These are phyloP conservation scores for Poecilia gillii DNA, from an alignment of 2,797 vertebrate genomes.

Conservation along the genomic window DNA sequence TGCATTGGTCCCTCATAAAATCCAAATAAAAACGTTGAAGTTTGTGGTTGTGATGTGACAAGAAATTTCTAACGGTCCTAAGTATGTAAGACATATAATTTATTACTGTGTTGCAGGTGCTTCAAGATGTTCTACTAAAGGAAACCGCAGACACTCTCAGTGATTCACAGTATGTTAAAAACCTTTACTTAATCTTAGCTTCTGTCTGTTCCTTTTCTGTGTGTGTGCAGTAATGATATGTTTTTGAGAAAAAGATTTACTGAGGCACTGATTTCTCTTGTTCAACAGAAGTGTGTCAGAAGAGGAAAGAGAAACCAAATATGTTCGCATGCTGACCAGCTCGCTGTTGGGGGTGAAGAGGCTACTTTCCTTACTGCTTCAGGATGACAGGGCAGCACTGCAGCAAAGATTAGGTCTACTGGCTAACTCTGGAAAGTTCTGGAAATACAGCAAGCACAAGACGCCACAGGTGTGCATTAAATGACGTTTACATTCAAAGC, in stretches of 20 bases:
- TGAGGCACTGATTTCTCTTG: slow-evolving; percentile 15
- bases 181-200: not conserved
- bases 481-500: not conserved
- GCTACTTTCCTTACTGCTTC: slow-evolving; percentile 85
- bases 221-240: not conserved
- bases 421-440: slow-evolving; percentile 89
- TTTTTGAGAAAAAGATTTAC: not conserved
- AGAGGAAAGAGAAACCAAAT: slow-evolving; percentile 94
- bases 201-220: not conserved
- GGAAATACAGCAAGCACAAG: slow-evolving; percentile 95
- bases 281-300: slow-evolving; percentile 87
- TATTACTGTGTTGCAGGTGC: slow-evolving; percentile 78
- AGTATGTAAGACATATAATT: not conserved
- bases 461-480: slow-evolving; percentile 84
- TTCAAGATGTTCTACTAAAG: slow-evolving; percentile 94
- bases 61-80: not conserved
- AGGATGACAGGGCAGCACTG: slow-evolving; percentile 80
- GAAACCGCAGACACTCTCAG: slow-evolving; percentile 94
- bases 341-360: slow-evolving; percentile 93
- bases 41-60: not conserved
- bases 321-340: slow-evolving; percentile 90
- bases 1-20: not conserved
- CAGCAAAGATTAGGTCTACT: slow-evolving; percentile 83
- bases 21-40: not conserved
- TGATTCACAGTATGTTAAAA: slow-evolving; percentile 91